Evolutionary conservation across 2,888 invertebrate genomes (phyloP).

Genomic region (Metacarcinus magister): DNA sequence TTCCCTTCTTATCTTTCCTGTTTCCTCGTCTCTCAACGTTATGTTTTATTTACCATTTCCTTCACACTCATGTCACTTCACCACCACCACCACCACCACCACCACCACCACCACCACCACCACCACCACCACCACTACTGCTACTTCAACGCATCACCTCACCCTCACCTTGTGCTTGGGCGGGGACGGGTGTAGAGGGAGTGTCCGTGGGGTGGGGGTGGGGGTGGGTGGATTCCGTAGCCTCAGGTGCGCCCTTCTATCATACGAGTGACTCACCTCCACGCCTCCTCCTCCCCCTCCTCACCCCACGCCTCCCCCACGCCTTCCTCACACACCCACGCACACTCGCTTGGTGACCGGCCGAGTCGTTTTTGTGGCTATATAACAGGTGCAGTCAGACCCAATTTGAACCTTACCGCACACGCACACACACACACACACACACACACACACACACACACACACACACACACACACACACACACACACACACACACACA

Average conservation of each 20-base stretch:
- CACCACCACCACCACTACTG: neutral
- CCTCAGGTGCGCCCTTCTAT: neutral
- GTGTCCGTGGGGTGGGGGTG: neutral
- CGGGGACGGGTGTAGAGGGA: neutral
- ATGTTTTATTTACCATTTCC: neutral
- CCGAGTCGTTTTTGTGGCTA: neutral
- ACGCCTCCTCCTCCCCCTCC: neutral
- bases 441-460: slow-evolving; percentile 26
- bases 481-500: slow-evolving; percentile 32
- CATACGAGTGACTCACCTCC: slow-evolving; percentile 2
- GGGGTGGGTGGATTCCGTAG: neutral
- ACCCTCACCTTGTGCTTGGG: neutral
- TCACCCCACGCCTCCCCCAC: neutral
- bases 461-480: slow-evolving; percentile 47
- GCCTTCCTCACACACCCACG: neutral
- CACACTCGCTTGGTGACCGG: neutral
- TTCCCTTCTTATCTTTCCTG: too few relatives aligned
- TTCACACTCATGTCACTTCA: neutral
- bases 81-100: neutral
- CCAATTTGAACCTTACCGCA: neutral
- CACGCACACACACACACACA: neutral
- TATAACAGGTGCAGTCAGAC: neutral
- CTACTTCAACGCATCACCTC: neutral
- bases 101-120: neutral
- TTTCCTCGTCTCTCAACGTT: neutral